These are phyloP conservation scores for Irena cyanogastra DNA, from an alignment of 2,113 vertebrate genomes.

Conservation along the genomic window DNA sequence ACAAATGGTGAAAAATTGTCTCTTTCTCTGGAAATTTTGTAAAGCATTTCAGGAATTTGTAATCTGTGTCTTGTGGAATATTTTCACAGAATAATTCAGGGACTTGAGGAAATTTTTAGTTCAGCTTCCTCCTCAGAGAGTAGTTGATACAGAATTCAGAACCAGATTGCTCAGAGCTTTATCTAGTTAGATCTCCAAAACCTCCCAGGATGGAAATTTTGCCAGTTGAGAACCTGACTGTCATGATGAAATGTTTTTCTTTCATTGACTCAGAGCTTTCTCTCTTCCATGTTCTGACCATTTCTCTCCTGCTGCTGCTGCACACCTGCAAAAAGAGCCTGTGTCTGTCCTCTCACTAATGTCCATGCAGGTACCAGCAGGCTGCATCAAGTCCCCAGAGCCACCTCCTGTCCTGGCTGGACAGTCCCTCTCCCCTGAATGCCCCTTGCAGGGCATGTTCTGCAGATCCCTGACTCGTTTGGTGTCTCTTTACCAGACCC, in stretches of 20 bases:
- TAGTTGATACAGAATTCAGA: not conserved
- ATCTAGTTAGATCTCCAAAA: not conserved
- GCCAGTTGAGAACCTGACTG: not conserved
- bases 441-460: accelerated
- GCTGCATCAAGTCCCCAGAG: not conserved
- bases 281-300: not conserved
- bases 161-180: not conserved
- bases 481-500: not conserved
- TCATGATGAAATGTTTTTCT: not conserved
- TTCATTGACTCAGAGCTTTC: not conserved
- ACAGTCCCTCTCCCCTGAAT: not conserved
- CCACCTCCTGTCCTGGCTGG: not conserved
- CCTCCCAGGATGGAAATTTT: not conserved
- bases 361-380: not conserved
- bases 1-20: not conserved
- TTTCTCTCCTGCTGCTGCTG: not conserved
- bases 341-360: not conserved
- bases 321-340: not conserved
- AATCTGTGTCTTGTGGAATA: not conserved
- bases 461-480: not conserved
- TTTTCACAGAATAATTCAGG: not conserved
- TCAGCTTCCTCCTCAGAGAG: not conserved
- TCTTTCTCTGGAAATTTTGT: not conserved
- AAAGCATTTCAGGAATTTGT: not conserved
- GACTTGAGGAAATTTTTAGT: not conserved